phyloP scores from a whole-genome alignment of 1,140 invertebrate species.

The Sycophaga agraensis region DNA sequence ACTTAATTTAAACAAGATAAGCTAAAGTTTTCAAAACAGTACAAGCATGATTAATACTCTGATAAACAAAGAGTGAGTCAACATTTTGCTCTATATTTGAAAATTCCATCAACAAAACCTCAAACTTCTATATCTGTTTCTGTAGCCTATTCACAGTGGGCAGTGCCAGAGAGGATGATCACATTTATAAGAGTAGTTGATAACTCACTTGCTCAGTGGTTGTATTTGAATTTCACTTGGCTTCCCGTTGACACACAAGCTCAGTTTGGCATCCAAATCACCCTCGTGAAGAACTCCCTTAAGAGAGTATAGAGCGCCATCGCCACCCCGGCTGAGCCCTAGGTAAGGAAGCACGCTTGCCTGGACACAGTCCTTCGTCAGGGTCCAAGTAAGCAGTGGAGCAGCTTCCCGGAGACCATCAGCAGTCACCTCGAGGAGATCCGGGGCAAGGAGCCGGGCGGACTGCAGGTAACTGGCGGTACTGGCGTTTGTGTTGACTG shows the following conservation, averaged over 20 bases:
- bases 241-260: neutral
- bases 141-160: neutral
- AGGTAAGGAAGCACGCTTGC: neutral
- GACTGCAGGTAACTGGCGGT: neutral
- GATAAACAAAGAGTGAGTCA: too few relatives aligned
- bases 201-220: conserved; percentile 4
- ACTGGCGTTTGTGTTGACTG: neutral
- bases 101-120: too few relatives aligned
- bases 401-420: too few relatives aligned
- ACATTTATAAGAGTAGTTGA: neutral
- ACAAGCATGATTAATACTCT: too few relatives aligned
- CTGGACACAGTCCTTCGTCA: neutral
- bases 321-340: neutral
- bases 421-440: neutral
- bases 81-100: too few relatives aligned
- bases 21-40: too few relatives aligned
- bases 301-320: neutral
- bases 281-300: neutral
- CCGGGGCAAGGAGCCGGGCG: neutral
- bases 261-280: neutral
- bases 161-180: neutral
- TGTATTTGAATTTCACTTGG: neutral
- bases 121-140: too few relatives aligned
- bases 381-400: neutral
- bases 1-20: too few relatives aligned